These are phyloP conservation scores for Psococerastis gibbosa DNA, from an alignment of 2,888 invertebrate species.

Conservation along the genomic window DNA sequence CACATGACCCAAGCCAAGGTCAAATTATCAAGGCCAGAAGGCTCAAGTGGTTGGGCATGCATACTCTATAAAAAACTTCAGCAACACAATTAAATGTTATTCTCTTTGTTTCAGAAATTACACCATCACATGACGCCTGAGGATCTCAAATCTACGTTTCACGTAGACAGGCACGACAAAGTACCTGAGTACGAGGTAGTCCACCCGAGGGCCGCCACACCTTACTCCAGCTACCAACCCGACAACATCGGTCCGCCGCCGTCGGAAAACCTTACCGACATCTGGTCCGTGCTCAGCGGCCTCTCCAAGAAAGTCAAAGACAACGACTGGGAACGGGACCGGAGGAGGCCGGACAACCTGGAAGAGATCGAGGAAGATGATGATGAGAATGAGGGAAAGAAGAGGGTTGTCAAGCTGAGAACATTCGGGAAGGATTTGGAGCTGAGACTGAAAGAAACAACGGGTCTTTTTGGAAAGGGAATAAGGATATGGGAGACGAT, in stretches of 20 bases:
- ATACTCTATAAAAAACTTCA: too few relatives aligned
- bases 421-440: conserved; percentile 63
- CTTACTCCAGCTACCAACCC: conserved; percentile 20
- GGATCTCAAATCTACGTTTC: conserved; percentile 65
- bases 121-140: conserved; percentile 76
- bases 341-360: conserved; percentile 9
- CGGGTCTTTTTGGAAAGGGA: conserved; percentile 57
- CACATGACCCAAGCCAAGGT: too few relatives aligned
- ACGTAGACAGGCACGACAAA: conserved; percentile 53
- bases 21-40: too few relatives aligned
- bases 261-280: conserved; percentile 22
- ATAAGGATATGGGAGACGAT: conserved; percentile 67
- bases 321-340: conserved; percentile 20
- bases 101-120: conserved; percentile 42
- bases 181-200: conserved; percentile 74
- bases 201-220: conserved; percentile 36
- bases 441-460: conserved; percentile 52
- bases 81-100: too few relatives aligned
- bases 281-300: conserved; percentile 11
- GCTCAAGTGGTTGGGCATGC: too few relatives aligned
- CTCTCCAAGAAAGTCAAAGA: conserved; percentile 24
- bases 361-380: conserved; percentile 15
- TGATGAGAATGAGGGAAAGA: conserved; percentile 20
- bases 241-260: conserved; percentile 23
- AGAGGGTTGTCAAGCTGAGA: conserved; percentile 41